These are phyloP conservation scores for Acropternis orthonyx DNA, from an alignment of 2,797 vertebrate species.

Conservation along the genomic window DNA sequence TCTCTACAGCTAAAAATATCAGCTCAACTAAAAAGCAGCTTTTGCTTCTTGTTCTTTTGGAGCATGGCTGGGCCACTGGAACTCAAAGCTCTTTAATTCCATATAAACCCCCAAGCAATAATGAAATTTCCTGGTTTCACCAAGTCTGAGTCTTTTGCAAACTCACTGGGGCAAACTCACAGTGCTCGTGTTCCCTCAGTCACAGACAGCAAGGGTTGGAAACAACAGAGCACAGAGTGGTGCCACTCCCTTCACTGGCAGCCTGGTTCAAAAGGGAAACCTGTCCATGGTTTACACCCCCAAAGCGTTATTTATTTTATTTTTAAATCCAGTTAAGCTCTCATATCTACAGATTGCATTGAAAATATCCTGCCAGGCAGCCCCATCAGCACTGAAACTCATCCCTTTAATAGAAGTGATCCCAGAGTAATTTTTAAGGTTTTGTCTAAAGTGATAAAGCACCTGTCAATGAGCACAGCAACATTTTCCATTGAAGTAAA, in stretches of 20 bases:
- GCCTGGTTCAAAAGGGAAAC: neutral
- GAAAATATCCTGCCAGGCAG: neutral
- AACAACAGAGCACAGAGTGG: neutral
- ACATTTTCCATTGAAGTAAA: neutral
- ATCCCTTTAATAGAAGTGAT: neutral
- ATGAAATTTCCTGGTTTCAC: neutral
- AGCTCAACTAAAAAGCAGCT: neutral
- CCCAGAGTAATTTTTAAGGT: neutral
- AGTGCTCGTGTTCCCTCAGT: neutral
- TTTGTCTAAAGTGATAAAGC: neutral
- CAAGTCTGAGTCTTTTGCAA: neutral
- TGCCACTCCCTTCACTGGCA: neutral
- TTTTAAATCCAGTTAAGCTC: neutral
- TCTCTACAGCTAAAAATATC: slow-evolving; percentile 26
- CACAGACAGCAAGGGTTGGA: neutral
- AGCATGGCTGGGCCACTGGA: neutral
- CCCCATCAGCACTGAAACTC: neutral
- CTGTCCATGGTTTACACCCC: neutral
- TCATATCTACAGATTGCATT: neutral
- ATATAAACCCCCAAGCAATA: neutral
- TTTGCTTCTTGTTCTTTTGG: neutral
- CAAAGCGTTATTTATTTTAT: neutral
- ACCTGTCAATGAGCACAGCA: neutral
- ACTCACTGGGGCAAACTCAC: neutral
- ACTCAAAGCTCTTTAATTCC: neutral